Evolutionary conservation across 2,888 invertebrate genomes (phyloP).

Genomic region (Chymomyza amoena): DNA sequence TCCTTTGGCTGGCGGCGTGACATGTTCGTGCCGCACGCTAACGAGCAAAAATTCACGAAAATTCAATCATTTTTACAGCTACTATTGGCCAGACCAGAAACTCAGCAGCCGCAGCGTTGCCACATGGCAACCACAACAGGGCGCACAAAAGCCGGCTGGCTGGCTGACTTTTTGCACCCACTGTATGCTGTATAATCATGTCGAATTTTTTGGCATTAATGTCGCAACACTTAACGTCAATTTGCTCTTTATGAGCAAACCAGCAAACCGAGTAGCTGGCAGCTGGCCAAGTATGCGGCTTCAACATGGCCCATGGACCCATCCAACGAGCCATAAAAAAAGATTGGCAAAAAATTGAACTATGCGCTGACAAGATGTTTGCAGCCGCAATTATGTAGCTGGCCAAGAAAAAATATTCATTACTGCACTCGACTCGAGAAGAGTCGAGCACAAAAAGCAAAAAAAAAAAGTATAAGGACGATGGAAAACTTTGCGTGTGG

Average conservation of each 20-base stretch:
- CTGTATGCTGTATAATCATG: slow-evolving; percentile 49
- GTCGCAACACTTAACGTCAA: slow-evolving; percentile 48
- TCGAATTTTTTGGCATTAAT: slow-evolving; percentile 55
- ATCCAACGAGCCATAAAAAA: background rate
- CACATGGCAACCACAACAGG: background rate
- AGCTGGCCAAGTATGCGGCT: slow-evolving; percentile 48
- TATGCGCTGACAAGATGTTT: slow-evolving; percentile 50
- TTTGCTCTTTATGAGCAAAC: slow-evolving; percentile 32
- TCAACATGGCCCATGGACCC: background rate
- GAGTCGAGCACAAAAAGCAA: background rate
- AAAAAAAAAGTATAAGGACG: background rate
- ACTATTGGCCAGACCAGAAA: slow-evolving; percentile 41
- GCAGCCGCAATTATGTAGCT: slow-evolving; percentile 56
- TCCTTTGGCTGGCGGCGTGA: slow-evolving; percentile 13
- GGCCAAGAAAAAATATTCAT: slow-evolving; percentile 15
- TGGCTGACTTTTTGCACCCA: slow-evolving; percentile 40
- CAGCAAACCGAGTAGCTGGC: slow-evolving; percentile 35
- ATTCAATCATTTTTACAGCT: slow-evolving; percentile 60
- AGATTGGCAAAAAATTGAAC: slow-evolving; percentile 33
- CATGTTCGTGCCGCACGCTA: slow-evolving; percentile 66
- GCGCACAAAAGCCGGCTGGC: slow-evolving; percentile 18
- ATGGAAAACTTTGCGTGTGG: background rate
- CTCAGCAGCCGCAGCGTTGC: slow-evolving; percentile 26
- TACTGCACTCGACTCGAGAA: slow-evolving; percentile 1
- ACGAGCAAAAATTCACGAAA: slow-evolving; percentile 70